phyloP scores from a whole-genome alignment of 2,888 invertebrate genomes.

The Steinernema hermaphroditum region DNA sequence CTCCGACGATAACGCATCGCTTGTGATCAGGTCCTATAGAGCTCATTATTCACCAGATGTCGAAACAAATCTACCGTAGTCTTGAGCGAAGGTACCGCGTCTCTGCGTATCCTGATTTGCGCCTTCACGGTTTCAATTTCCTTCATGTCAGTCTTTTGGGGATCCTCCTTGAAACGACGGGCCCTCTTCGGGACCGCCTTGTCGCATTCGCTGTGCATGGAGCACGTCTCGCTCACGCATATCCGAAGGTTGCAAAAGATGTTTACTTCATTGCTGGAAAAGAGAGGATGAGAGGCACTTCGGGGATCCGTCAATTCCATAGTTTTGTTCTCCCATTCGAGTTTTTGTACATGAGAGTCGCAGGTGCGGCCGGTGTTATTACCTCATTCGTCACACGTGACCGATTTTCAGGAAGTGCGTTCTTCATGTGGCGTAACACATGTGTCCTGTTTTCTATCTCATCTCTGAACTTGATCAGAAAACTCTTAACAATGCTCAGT shows the following conservation, averaged over 20 bases:
- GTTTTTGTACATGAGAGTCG: too few relatives aligned
- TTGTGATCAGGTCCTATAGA: slow-evolving; percentile 1
- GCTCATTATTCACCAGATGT: neutral
- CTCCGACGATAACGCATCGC: neutral
- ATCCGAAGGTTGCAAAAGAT: slow-evolving; percentile 66
- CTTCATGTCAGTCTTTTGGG: slow-evolving; percentile 30
- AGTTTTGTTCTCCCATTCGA: too few relatives aligned
- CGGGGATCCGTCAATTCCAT: neutral
- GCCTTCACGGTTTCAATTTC: slow-evolving; percentile 42
- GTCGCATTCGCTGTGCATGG: slow-evolving; percentile 31
- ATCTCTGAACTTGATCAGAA: too few relatives aligned
- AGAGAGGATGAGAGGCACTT: neutral
- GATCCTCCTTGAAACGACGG: slow-evolving; percentile 7
- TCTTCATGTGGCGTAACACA: too few relatives aligned
- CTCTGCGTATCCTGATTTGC: slow-evolving; percentile 37
- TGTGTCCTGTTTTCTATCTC: too few relatives aligned
- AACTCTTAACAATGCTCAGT: too few relatives aligned
- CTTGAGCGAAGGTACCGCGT: slow-evolving; percentile 32
- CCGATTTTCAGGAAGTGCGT: too few relatives aligned
- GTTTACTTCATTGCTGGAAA: slow-evolving; percentile 65
- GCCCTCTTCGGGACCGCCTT: neutral
- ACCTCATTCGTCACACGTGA: too few relatives aligned
- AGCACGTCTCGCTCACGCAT: slow-evolving; percentile 50
- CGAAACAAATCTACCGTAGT: slow-evolving; percentile 22
- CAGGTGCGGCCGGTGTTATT: too few relatives aligned